Conservation (phyloP, 2,113 vertebrate genomes). For the Callionymus lyra region DNA sequence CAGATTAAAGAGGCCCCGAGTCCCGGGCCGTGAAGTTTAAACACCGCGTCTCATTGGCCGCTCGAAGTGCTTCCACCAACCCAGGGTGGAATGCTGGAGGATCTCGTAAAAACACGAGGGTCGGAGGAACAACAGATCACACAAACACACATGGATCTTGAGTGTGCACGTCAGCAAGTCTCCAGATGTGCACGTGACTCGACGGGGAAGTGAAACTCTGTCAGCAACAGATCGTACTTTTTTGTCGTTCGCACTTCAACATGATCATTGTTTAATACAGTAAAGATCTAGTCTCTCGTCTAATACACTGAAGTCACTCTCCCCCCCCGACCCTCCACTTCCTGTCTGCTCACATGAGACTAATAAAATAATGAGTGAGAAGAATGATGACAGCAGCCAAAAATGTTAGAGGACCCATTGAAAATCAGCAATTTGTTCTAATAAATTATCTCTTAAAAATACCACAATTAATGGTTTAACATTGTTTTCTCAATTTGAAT, state of each 20-base stretch:
- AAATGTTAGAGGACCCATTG: too few species aligned
- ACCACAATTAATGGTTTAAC: too few species aligned
- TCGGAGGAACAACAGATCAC: conserved; percentile 44
- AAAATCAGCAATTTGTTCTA: too few species aligned
- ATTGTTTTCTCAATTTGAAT: too few species aligned
- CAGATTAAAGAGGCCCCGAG: conserved; percentile 44
- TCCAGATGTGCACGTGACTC: conserved; percentile 27
- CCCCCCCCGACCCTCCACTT: conserved; percentile 18
- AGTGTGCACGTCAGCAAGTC: conserved; percentile 12
- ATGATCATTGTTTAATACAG: too few species aligned
- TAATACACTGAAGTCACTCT: too few species aligned
- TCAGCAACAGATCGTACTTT: too few species aligned
- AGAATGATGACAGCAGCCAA: too few species aligned
- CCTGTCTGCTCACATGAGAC: conserved; percentile 40
- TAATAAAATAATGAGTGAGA: conserved; percentile 12
- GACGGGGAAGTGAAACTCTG: conserved; percentile 50
- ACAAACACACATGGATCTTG: conserved; percentile 14
- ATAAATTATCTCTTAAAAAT: too few species aligned
- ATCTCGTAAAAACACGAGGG: conserved; percentile 53
- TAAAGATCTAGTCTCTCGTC: too few species aligned
- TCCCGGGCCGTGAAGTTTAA: conserved; percentile 20
- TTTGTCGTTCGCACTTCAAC: too few species aligned
- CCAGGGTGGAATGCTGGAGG: conserved; percentile 45
- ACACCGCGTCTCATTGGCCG: conserved; percentile 37
- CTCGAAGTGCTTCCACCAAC: conserved; percentile 23